These are phyloP conservation scores for Lasioglossum marginatum DNA, from an alignment of 2,888 invertebrate species.

Conservation along the genomic window DNA sequence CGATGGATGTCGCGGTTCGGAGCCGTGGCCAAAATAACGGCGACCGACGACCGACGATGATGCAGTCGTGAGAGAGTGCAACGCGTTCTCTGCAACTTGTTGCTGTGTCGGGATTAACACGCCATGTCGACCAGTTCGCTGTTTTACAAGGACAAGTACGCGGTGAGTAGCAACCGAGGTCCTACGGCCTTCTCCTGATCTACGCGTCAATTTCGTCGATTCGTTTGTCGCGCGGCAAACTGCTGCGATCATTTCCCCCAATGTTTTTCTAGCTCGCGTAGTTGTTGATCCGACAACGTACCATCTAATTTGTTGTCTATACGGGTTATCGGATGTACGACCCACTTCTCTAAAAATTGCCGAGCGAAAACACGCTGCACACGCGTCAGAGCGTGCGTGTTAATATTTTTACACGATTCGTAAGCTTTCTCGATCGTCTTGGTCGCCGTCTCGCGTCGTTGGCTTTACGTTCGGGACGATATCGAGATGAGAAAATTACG, in stretches of 20 bases:
- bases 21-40: conserved; percentile 30
- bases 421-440: conserved; percentile 33
- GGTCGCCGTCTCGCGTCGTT: not conserved
- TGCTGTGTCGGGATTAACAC: conserved; percentile 53
- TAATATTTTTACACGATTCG: not conserved
- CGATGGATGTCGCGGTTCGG: conserved; percentile 46
- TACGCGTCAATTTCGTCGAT: not conserved
- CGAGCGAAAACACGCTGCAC: not conserved
- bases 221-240: not conserved
- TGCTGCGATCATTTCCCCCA: not conserved
- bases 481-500: not conserved
- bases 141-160: conserved; percentile 83
- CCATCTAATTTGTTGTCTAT: not conserved
- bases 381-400: not conserved
- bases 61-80: conserved; percentile 44
- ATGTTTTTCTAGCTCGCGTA: not conserved
- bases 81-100: conserved; percentile 51
- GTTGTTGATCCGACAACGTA: not conserved
- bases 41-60: conserved; percentile 47
- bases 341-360: conserved; percentile 27
- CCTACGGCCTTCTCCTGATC: not conserved
- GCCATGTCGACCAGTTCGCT: conserved; percentile 83
- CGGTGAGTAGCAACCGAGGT: conserved; percentile 73
- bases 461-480: no score
- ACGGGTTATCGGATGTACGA: conserved; percentile 9